phyloP scores from a whole-genome alignment of 1,140 invertebrate genomes.

The Lepidurus apus region DNA sequence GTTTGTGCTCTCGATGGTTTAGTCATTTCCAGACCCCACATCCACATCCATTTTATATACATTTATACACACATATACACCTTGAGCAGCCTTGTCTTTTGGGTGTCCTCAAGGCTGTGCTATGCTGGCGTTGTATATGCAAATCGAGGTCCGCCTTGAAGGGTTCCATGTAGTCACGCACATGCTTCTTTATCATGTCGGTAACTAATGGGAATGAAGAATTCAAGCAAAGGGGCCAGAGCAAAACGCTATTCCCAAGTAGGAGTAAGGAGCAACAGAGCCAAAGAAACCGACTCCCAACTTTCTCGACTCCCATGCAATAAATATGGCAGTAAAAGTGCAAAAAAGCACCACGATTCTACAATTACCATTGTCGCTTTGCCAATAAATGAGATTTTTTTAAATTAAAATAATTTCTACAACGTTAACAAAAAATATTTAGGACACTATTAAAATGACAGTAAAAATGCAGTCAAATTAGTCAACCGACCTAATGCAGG shows the following conservation, averaged over 20 bases:
- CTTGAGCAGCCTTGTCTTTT: background rate
- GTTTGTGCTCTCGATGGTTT: background rate
- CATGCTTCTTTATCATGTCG: background rate
- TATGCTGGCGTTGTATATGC: background rate
- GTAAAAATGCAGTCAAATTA: background rate
- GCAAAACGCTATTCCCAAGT: background rate
- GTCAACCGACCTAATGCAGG: background rate
- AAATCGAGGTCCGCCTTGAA: background rate
- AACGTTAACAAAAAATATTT: too few relatives aligned
- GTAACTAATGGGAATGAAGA: slow-evolving; percentile 3
- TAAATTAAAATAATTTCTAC: too few relatives aligned
- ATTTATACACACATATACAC: background rate
- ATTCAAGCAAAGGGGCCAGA: background rate
- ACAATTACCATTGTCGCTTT: too few relatives aligned
- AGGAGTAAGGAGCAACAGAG: background rate
- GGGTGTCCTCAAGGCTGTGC: slow-evolving; percentile 3
- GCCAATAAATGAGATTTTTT: too few relatives aligned
- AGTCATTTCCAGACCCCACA: background rate
- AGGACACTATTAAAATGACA: background rate
- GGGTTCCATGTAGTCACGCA: background rate
- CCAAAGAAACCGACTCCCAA: background rate
- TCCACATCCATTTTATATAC: background rate
- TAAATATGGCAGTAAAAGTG: background rate
- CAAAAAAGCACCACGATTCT: background rate
- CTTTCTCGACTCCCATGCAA: background rate